phyloP scores from a whole-genome alignment of 2,888 invertebrate genomes.

The Phortica okadai region DNA sequence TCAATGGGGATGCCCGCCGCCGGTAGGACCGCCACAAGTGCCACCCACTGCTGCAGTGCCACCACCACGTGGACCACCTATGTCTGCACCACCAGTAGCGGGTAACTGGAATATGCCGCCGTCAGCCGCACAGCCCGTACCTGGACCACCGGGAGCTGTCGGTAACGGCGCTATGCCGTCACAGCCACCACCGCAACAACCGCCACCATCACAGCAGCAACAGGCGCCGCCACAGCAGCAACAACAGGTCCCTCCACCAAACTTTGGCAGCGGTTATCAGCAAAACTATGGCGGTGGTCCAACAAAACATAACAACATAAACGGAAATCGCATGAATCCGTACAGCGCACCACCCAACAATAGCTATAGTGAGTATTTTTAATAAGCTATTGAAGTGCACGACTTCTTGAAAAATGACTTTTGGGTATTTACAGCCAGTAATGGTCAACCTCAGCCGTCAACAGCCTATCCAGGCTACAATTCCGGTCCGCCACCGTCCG shows the following conservation, averaged over 20 bases:
- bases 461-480: conserved; percentile 62
- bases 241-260: conserved; percentile 56
- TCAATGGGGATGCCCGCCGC: conserved; percentile 67
- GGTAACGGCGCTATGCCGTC: conserved; percentile 49
- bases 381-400: background rate
- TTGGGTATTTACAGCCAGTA: conserved; percentile 49
- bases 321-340: conserved; percentile 84
- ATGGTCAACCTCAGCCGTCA: conserved; percentile 53
- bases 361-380: conserved; percentile 57
- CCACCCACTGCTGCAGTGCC: conserved; percentile 47
- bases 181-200: conserved; percentile 46
- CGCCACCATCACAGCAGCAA: conserved; percentile 57
- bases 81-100: conserved; percentile 58
- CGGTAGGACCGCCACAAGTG: conserved; percentile 47
- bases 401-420: background rate
- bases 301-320: conserved; percentile 82
- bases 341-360: conserved; percentile 72
- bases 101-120: conserved; percentile 61
- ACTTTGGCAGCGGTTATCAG: conserved; percentile 84
- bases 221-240: conserved; percentile 32
- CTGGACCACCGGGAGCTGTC: conserved; percentile 38
- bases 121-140: conserved; percentile 53
- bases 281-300: conserved; percentile 91
- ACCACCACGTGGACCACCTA: conserved; percentile 52
- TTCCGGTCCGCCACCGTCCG: conserved; percentile 55